Percentiles rank a stretch among this genome's conserved stretches.
These are phyloP conservation scores for Nanorana parkeri DNA, from an alignment of 2,113 vertebrate species.

Conservation along the genomic window DNA sequence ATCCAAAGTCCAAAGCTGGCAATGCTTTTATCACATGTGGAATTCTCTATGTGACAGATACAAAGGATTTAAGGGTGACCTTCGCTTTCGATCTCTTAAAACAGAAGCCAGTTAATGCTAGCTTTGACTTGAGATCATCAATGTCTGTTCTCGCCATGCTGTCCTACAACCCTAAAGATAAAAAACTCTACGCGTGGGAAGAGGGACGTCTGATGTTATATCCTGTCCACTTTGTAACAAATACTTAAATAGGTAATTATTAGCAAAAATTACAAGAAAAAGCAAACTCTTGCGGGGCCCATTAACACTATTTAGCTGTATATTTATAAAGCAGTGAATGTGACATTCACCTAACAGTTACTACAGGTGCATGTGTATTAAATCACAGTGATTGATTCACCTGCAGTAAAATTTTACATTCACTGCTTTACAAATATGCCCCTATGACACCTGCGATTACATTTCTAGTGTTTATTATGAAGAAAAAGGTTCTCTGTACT, in stretches of 20 bases:
- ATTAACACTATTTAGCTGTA: no score
- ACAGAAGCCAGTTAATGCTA: conserved; percentile 80
- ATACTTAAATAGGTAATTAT: conserved; percentile 48
- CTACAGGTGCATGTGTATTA: no score
- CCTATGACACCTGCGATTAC: no score
- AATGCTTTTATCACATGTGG: conserved; percentile 90
- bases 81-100: conserved; percentile 90
- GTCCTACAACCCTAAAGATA: conserved; percentile 86
- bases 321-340: no score
- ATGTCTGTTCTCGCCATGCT: conserved; percentile 90
- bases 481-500: no score
- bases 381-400: no score
- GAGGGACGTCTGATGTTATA: conserved; percentile 81
- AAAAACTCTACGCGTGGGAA: conserved; percentile 89
- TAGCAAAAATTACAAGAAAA: no score
- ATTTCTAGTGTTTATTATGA: no score
- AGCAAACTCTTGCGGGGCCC: no score
- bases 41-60: conserved; percentile 90
- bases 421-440: no score
- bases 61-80: conserved; percentile 82
- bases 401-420: no score
- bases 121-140: conserved; percentile 83
- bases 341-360: no score
- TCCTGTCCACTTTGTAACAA: conserved; percentile 78
- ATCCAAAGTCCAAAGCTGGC: conserved; percentile 90